Percentiles rank a stretch among this genome's conserved stretches.
phyloP scores from a whole-genome alignment of 2,888 invertebrate genomes.

The Sympetrum striolatum region DNA sequence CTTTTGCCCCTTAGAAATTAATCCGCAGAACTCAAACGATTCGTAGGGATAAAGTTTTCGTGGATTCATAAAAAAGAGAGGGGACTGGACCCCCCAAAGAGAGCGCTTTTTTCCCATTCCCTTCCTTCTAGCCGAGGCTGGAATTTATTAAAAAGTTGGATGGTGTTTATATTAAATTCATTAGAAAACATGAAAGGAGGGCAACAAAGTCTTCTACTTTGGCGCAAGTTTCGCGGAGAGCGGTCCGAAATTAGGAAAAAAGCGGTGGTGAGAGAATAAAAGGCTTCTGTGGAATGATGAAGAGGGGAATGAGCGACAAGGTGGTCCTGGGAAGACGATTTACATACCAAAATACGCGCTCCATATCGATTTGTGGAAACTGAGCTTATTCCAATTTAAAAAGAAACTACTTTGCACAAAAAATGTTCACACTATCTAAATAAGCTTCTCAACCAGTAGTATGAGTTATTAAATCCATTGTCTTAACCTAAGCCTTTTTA shows the following conservation, averaged over 20 bases:
- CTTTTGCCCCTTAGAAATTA: too few relatives aligned
- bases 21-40: background rate
- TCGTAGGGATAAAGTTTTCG: background rate
- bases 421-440: too few relatives aligned
- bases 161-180: slow-evolving; percentile 34
- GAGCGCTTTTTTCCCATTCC: background rate
- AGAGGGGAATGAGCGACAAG: background rate
- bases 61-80: background rate
- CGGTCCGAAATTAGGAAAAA: background rate
- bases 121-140: background rate
- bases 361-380: too few relatives aligned
- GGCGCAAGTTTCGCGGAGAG: background rate
- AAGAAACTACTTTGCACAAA: too few relatives aligned
- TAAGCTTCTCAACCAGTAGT: too few relatives aligned
- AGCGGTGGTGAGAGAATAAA: background rate
- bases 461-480: too few relatives aligned
- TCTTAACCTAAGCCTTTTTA: too few relatives aligned
- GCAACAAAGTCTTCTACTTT: background rate
- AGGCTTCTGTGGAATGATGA: background rate
- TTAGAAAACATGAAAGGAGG: slow-evolving; percentile 4
- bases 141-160: slow-evolving; percentile 37
- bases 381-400: too few relatives aligned
- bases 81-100: background rate
- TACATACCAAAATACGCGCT: too few relatives aligned
- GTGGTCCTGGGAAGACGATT: background rate